Evolutionary conservation across 2,888 invertebrate genomes (phyloP).

Genomic region (Caenorhabditis sp.): DNA sequence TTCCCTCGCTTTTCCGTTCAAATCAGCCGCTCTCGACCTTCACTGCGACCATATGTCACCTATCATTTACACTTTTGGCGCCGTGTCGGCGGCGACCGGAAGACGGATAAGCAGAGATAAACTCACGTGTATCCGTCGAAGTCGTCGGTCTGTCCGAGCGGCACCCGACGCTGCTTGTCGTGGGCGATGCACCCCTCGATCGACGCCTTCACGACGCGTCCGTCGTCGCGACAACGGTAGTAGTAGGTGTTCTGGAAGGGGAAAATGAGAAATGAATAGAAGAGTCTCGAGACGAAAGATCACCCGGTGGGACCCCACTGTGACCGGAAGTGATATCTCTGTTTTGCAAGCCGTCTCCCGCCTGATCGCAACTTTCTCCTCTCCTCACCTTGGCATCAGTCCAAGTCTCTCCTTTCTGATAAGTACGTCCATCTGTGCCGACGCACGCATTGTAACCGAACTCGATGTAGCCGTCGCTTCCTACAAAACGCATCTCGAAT

Average conservation of each 20-base stretch:
- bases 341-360: not conserved
- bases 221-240: conserved; percentile 69
- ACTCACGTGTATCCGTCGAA: conserved; percentile 69
- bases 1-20: conserved; percentile 11
- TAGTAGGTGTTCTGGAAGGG: conserved; percentile 69
- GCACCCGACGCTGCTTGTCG: conserved; percentile 65
- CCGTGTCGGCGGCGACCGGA: conserved; percentile 31
- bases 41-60: conserved; percentile 39
- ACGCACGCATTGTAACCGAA: conserved; percentile 71
- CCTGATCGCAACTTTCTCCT: conserved; percentile 1
- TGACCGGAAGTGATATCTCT: conserved; percentile 3
- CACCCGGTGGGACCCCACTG: not conserved
- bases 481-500: conserved; percentile 31
- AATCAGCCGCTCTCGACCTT: conserved; percentile 13
- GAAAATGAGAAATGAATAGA: not conserved
- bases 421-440: conserved; percentile 56
- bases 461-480: conserved; percentile 65
- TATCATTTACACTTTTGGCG: conserved; percentile 38
- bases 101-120: conserved; percentile 41
- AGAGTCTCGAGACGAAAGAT: not conserved
- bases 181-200: conserved; percentile 71
- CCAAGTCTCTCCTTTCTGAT: conserved; percentile 70
- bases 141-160: conserved; percentile 71
- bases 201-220: conserved; percentile 66
- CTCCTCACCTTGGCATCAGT: conserved; percentile 65